Conservation (phyloP, 2,888 invertebrate genomes). For the Drosophila planitibia region DNA sequence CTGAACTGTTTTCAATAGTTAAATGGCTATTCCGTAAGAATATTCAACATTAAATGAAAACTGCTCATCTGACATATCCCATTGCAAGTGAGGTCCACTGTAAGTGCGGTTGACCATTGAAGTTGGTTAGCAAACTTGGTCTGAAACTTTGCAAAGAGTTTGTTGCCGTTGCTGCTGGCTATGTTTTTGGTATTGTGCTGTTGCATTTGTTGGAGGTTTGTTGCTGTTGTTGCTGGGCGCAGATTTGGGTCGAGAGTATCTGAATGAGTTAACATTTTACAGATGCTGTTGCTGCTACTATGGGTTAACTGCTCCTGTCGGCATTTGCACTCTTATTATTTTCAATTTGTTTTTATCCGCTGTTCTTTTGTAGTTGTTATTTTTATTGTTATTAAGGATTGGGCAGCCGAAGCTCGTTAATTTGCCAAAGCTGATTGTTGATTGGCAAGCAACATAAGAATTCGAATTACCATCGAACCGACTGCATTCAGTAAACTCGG, state of each 20-base stretch:
- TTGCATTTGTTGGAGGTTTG: slow-evolving; percentile 58
- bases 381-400: slow-evolving; percentile 7
- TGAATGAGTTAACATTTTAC: slow-evolving; percentile 64
- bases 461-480: slow-evolving; percentile 28
- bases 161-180: slow-evolving; percentile 17
- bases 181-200: slow-evolving; percentile 43
- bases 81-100: slow-evolving; percentile 12
- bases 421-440: slow-evolving; percentile 48
- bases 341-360: background rate
- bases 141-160: slow-evolving; percentile 38
- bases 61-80: slow-evolving; percentile 16
- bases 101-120: slow-evolving; percentile 46
- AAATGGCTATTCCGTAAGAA: background rate
- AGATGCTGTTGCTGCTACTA: slow-evolving; percentile 19
- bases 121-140: slow-evolving; percentile 53
- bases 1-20: background rate
- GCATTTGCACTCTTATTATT: slow-evolving; percentile 35
- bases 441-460: slow-evolving; percentile 26
- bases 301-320: slow-evolving; percentile 34
- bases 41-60: background rate
- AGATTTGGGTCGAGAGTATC: slow-evolving; percentile 75
- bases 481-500: slow-evolving; percentile 15
- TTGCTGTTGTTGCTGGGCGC: slow-evolving; percentile 28
- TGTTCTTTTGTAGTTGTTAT: slow-evolving; percentile 19
- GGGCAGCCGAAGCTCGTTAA: slow-evolving; percentile 35